A percentile compares a stretch with the other conserved stretches of the same genome.
Conservation (phyloP, 1,140 invertebrate genomes). For the Pseudomyrmex dendroicus region DNA sequence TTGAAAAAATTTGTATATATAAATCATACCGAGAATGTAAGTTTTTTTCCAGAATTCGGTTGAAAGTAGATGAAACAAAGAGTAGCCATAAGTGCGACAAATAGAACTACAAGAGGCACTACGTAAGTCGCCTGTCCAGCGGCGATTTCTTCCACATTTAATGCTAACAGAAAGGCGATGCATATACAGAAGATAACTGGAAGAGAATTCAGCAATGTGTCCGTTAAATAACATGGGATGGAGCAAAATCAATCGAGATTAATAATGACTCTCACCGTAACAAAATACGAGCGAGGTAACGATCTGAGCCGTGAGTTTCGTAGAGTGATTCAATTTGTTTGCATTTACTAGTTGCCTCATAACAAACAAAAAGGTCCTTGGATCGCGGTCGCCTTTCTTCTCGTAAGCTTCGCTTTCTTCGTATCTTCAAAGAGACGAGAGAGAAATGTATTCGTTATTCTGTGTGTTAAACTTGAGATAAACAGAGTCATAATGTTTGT, state of each 20-base stretch:
- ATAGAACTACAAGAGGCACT: constrained; percentile 77
- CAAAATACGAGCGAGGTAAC: constrained; percentile 85
- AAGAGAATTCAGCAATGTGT: constrained; percentile 43
- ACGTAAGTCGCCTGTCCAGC: constrained; percentile 80
- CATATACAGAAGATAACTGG: constrained; percentile 86
- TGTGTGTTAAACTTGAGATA: neutral
- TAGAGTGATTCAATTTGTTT: constrained; percentile 82
- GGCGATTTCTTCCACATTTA: constrained; percentile 81
- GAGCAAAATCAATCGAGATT: constrained; percentile 5
- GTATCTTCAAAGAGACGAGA: constrained; percentile 74
- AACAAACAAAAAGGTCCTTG: constrained; percentile 74
- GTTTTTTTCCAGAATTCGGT: constrained; percentile 84
- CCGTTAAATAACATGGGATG: constrained; percentile 10
- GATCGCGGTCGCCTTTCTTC: constrained; percentile 76
- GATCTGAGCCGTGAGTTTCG: constrained; percentile 83
- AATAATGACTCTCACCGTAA: constrained; percentile 83
- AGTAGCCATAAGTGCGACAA: constrained; percentile 82
- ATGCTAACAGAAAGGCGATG: constrained; percentile 83
- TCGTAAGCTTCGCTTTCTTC: constrained; percentile 79
- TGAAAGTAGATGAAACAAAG: constrained; percentile 87
- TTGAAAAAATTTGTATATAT: neutral
- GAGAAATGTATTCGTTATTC: constrained; percentile 23
- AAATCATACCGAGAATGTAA: constrained; percentile 77
- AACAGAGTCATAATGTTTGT: no score
- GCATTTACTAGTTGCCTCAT: constrained; percentile 84